phyloP scores from a whole-genome alignment of 2,113 vertebrate genomes.

The Mystacornis crossleyi region DNA sequence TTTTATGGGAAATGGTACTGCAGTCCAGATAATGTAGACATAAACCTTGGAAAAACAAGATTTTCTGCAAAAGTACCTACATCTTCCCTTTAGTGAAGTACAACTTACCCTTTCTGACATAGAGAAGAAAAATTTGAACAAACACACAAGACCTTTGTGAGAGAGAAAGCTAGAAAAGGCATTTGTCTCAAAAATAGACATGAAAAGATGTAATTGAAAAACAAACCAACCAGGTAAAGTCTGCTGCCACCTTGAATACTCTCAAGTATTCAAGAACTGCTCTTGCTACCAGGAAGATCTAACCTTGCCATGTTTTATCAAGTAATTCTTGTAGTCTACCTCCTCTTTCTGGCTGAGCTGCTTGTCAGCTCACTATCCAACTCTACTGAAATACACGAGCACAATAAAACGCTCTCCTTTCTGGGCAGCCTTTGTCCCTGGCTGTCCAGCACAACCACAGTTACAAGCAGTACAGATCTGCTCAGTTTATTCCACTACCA shows the following conservation, averaged over 20 bases:
- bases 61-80: background rate
- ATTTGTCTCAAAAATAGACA: background rate
- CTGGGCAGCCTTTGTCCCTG: background rate
- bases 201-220: background rate
- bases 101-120: background rate
- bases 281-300: background rate
- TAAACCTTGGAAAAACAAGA: background rate
- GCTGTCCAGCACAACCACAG: background rate
- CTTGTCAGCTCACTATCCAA: background rate
- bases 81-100: background rate
- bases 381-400: background rate
- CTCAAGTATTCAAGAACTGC: background rate
- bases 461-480: background rate
- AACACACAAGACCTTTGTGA: background rate
- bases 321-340: background rate
- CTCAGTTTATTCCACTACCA: background rate
- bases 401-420: background rate
- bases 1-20: background rate
- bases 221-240: background rate
- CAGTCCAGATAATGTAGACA: background rate
- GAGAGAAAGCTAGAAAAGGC: background rate
- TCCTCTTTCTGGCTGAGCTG: background rate
- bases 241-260: background rate
- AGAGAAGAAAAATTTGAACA: background rate
- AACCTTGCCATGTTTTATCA: background rate